phyloP scores from a whole-genome alignment of 2,888 invertebrate genomes.

The Cyclophora albipunctata region DNA sequence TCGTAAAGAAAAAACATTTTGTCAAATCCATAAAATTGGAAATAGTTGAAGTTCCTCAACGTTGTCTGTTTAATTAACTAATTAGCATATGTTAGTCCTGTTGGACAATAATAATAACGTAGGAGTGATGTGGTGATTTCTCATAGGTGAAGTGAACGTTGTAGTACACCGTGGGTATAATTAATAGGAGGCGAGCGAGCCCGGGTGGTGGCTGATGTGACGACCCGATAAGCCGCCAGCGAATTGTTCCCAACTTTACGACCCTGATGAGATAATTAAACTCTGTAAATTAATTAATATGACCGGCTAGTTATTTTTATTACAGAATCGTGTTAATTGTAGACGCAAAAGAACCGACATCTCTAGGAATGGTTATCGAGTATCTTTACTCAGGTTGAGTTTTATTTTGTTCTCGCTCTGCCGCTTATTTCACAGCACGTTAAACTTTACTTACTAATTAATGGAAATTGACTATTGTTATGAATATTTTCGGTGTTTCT shows the following conservation, averaged over 20 bases:
- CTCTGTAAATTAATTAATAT: conserved; percentile 67
- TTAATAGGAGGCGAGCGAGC: conserved; percentile 30
- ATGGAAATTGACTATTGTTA: conserved; percentile 14
- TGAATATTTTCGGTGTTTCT: conserved; percentile 6
- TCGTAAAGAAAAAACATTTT: conserved; percentile 6
- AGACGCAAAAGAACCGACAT: conserved; percentile 48
- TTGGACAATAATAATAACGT: conserved; percentile 25
- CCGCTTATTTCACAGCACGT: conserved; percentile 19
- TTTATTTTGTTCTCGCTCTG: conserved; percentile 14
- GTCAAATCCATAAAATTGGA: conserved; percentile 8
- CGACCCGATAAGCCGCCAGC: conserved; percentile 56
- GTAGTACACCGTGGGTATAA: conserved; percentile 21
- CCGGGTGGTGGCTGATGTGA: conserved; percentile 45
- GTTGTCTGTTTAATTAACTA: conserved; percentile 23
- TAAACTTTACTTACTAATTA: conserved; percentile 15
- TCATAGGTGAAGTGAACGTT: conserved; percentile 44
- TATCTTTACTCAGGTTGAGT: conserved; percentile 11
- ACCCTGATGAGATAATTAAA: conserved; percentile 69
- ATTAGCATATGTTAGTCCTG: conserved; percentile 17
- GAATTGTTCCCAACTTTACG: conserved; percentile 54
- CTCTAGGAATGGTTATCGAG: conserved; percentile 14
- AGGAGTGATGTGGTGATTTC: conserved; percentile 47
- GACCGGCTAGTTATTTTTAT: conserved; percentile 56
- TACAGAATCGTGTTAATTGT: conserved; percentile 50
- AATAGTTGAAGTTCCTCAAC: conserved; percentile 10